These are phyloP conservation scores for Galaxea fascicularis DNA, from an alignment of 92 coral and sea anemone genomes.

Conservation along the genomic window DNA sequence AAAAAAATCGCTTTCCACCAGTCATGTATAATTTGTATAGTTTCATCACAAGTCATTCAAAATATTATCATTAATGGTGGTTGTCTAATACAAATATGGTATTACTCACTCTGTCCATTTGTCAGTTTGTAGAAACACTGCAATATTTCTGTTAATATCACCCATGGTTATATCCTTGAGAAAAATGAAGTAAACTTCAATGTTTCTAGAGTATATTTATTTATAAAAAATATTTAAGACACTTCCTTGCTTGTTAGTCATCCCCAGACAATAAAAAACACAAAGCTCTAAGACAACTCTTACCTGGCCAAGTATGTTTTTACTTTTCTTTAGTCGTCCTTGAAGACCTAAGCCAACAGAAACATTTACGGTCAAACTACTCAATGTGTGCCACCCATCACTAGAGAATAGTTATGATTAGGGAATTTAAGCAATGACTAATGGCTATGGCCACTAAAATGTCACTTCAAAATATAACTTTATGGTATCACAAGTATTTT, in stretches of 20 bases:
- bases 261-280: neutral
- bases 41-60: neutral
- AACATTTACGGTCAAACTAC: neutral
- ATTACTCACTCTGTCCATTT: constrained; percentile 89
- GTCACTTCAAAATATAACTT: no score
- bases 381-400: no score
- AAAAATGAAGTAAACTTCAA: constrained; percentile 1
- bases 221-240: neutral
- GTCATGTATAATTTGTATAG: neutral
- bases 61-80: neutral
- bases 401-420: no score
- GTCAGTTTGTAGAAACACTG: constrained; percentile 86
- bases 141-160: constrained; percentile 78
- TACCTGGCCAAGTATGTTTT: constrained; percentile 52
- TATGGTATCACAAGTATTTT: no score
- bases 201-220: no score
- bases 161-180: constrained; percentile 25
- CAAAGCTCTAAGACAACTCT: neutral
- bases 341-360: constrained; percentile 49
- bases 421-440: no score
- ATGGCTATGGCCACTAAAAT: no score
- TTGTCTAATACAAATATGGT: neutral
- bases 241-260: neutral
- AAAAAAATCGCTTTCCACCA: no score
- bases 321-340: constrained; percentile 55